Conservation (phyloP, 1,140 invertebrate species). For the Papilio dardanus region DNA sequence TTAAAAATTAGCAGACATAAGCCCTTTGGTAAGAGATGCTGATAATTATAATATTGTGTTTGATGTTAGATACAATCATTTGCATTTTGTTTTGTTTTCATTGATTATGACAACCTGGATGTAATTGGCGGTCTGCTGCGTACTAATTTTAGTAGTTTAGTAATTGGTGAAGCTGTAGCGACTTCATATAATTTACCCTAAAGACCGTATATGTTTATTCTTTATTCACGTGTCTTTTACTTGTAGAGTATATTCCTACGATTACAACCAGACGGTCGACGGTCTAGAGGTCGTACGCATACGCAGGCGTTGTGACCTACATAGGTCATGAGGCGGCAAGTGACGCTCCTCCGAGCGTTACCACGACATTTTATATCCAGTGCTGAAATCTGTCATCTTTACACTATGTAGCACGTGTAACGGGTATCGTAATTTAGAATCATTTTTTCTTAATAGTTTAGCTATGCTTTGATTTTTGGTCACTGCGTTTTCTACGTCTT, state of each 20-base stretch:
- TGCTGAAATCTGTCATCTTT: not conserved
- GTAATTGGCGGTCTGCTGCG: too few species aligned
- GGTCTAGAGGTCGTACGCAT: slow-evolving; percentile 11
- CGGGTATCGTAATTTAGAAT: slow-evolving; percentile 17
- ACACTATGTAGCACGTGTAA: not conserved
- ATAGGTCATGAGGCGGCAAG: slow-evolving; percentile 21
- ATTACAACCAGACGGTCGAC: not conserved
- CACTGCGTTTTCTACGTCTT: too few species aligned
- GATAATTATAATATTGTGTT: slow-evolving; percentile 1
- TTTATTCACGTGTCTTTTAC: not conserved
- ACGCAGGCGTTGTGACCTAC: not conserved
- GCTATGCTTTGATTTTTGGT: too few species aligned
- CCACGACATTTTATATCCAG: not conserved
- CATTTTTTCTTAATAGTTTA: too few species aligned
- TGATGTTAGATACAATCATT: not conserved
- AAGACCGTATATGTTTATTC: not conserved
- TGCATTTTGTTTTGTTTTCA: not conserved
- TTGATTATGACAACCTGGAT: not conserved
- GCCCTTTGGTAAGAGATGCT: not conserved
- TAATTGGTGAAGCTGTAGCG: too few species aligned
- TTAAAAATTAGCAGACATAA: not conserved
- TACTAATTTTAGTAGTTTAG: too few species aligned
- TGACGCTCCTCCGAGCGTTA: slow-evolving; percentile 18
- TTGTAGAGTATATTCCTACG: not conserved
- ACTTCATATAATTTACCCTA: too few species aligned